Percentiles rank a stretch among this genome's conserved stretches.
phyloP scores from a whole-genome alignment of 2,797 vertebrate genomes.

The Scleropages formosus region DNA sequence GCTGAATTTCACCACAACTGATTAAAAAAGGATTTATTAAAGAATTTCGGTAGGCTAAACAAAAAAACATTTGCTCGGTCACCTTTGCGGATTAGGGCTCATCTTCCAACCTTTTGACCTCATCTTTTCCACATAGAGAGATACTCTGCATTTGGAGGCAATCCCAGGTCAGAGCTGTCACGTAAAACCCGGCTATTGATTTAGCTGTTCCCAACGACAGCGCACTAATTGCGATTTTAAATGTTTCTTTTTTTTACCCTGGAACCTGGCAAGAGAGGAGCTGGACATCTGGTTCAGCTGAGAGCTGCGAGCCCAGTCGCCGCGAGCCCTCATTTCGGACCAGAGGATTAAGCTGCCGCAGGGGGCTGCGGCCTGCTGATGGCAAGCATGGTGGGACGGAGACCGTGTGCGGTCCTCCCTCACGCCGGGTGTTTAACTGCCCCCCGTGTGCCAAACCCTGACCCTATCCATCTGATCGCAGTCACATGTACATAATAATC shows the following conservation, averaged over 20 bases:
- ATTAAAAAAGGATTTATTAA: neutral
- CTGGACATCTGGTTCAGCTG: neutral
- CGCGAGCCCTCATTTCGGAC: neutral
- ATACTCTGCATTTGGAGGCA: neutral
- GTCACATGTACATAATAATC: neutral
- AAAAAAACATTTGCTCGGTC: too few relatives aligned
- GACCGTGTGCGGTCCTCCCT: neutral
- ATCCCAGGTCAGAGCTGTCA: neutral
- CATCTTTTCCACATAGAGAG: neutral
- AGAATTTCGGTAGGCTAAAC: neutral
- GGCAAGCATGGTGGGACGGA: neutral
- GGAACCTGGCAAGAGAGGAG: neutral
- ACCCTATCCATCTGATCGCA: neutral
- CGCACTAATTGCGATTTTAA: neutral
- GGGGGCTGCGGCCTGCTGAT: neutral
- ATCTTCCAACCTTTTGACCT: neutral
- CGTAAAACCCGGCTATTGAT: neutral
- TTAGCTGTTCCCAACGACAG: neutral
- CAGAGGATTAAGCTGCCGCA: neutral
- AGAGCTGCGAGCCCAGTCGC: neutral
- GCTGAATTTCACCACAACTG: constrained; percentile 3
- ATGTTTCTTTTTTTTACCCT: neutral
- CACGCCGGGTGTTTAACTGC: neutral
- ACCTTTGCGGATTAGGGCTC: neutral
- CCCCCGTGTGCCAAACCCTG: neutral